These are phyloP conservation scores for Percina caprodes DNA, from an alignment of 2,113 vertebrate genomes.

Conservation along the genomic window DNA sequence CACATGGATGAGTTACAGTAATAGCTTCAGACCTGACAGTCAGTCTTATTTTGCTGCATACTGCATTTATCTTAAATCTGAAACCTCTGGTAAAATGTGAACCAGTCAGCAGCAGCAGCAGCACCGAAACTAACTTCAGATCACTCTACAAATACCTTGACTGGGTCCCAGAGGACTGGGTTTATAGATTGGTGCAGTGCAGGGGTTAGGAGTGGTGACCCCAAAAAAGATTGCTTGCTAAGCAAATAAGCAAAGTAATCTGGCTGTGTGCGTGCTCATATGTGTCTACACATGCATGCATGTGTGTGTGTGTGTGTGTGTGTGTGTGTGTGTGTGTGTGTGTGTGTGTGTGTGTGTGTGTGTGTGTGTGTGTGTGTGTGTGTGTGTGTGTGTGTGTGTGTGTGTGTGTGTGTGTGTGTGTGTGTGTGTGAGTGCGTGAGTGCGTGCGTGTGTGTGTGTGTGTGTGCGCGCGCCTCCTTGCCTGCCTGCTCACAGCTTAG, in stretches of 20 bases:
- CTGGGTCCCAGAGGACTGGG: constrained; percentile 43
- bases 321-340: neutral
- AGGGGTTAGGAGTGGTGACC: constrained; percentile 63
- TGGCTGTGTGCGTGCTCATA: constrained; percentile 37
- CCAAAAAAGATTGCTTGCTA: constrained; percentile 71
- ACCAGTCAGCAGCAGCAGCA: constrained; percentile 52
- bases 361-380: too few relatives aligned
- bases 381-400: too few relatives aligned
- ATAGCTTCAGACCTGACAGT: constrained; percentile 21
- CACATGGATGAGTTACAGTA: constrained; percentile 27
- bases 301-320: constrained; percentile 21
- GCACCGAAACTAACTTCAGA: constrained; percentile 52
- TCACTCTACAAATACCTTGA: constrained; percentile 50
- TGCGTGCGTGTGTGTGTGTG: too few relatives aligned
- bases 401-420: too few relatives aligned
- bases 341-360: too few relatives aligned
- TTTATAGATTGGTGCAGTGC: constrained; percentile 65
- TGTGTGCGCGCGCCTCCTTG: too few relatives aligned
- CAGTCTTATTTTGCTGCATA: constrained; percentile 1
- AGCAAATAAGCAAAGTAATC: constrained; percentile 75
- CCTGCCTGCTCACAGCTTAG: constrained; percentile 27
- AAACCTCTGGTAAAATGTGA: constrained; percentile 2
- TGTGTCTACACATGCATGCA: neutral
- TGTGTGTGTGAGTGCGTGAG: too few relatives aligned
- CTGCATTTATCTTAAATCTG: constrained; percentile 43